phyloP scores from a whole-genome alignment of 2,888 invertebrate species.

The Tyria jacobaeae region DNA sequence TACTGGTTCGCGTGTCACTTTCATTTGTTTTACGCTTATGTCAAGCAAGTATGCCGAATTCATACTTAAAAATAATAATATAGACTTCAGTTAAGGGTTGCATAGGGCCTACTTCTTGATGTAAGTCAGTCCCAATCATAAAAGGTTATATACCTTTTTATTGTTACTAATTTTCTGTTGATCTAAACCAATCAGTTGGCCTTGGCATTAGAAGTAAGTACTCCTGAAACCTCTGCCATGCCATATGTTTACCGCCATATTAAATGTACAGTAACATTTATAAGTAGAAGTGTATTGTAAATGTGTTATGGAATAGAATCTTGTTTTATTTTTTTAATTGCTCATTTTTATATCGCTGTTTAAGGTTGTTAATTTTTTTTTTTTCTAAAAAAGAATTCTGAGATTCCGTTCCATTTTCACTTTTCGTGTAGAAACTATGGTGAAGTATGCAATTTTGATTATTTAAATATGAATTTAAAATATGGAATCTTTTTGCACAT shows the following conservation, averaged over 20 bases:
- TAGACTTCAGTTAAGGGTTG: background rate
- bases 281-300: conserved; percentile 25
- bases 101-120: background rate
- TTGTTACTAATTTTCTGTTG: background rate
- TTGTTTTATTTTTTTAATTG: conserved; percentile 39
- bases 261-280: conserved; percentile 27
- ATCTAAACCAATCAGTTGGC: background rate
- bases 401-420: conserved; percentile 61
- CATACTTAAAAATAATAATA: conserved; percentile 22
- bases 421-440: conserved; percentile 23
- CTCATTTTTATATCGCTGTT: conserved; percentile 48
- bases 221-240: background rate
- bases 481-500: background rate
- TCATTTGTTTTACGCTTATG: conserved; percentile 16
- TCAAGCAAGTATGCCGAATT: background rate
- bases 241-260: background rate
- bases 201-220: background rate
- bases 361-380: conserved; percentile 49
- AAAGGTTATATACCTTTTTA: background rate
- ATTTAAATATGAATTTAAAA: conserved; percentile 1
- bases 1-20: conserved; percentile 19
- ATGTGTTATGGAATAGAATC: conserved; percentile 52
- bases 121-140: background rate
- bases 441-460: conserved; percentile 27
- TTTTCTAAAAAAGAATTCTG: conserved; percentile 36